These are phyloP conservation scores for Drosophila biarmipes DNA, from an alignment of 1,140 invertebrate species.

Conservation along the genomic window DNA sequence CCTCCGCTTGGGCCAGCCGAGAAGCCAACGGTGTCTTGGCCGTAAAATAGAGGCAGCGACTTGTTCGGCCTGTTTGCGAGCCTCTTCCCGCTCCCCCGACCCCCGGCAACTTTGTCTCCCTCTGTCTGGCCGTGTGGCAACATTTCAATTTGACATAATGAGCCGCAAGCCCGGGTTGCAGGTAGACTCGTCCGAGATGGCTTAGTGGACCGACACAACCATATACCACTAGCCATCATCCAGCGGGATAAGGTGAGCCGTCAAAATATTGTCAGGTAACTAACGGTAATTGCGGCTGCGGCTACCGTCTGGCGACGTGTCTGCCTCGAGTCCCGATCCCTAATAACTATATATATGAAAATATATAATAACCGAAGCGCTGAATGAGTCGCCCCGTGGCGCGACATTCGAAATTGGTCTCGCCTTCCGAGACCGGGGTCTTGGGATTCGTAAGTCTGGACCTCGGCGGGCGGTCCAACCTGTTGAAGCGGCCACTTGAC, in stretches of 20 bases:
- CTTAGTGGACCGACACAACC: constrained; percentile 34
- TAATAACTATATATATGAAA: constrained; percentile 2
- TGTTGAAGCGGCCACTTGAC: constrained; percentile 70
- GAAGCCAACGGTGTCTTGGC: constrained; percentile 29
- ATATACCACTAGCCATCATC: constrained; percentile 18
- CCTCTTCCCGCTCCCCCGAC: neutral
- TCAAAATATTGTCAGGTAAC: constrained; percentile 58
- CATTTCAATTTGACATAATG: constrained; percentile 84
- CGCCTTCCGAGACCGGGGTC: constrained; percentile 3
- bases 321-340: constrained; percentile 1
- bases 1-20: neutral
- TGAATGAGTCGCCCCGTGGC: constrained; percentile 76
- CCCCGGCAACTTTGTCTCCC: constrained; percentile 1
- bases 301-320: constrained; percentile 67
- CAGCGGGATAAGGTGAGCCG: constrained; percentile 3
- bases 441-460: constrained; percentile 34
- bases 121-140: constrained; percentile 56
- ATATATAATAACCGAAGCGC: constrained; percentile 38
- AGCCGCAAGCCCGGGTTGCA: constrained; percentile 45
- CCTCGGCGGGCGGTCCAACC: constrained; percentile 67
- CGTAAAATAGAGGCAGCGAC: constrained; percentile 47
- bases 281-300: constrained; percentile 55
- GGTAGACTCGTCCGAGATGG: constrained; percentile 20
- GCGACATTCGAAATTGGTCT: constrained; percentile 49
- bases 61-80: constrained; percentile 55